These are phyloP conservation scores for Cossypha niveicapilla DNA, from an alignment of 2,797 vertebrate species.

Conservation along the genomic window DNA sequence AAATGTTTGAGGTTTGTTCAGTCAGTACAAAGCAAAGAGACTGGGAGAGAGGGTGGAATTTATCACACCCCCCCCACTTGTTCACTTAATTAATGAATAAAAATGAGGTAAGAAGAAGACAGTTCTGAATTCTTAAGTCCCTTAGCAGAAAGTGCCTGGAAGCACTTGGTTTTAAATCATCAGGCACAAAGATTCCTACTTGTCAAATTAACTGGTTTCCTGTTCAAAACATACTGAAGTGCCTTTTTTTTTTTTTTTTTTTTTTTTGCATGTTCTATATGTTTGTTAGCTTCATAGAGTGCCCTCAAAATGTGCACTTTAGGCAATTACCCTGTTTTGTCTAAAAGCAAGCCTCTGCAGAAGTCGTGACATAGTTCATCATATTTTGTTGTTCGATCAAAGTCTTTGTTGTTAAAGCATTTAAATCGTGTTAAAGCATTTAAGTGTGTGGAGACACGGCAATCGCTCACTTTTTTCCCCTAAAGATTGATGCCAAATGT, in stretches of 20 bases:
- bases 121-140: not conserved
- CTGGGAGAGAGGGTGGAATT: not conserved
- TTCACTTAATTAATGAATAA: not conserved
- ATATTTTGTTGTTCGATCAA: not conserved
- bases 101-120: not conserved
- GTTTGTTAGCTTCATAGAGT: not conserved
- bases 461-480: not conserved
- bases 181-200: not conserved
- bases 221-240: not conserved
- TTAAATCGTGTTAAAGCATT: not conserved
- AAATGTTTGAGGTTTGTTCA: not conserved
- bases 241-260: not conserved
- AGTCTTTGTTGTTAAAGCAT: not conserved
- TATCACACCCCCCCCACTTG: accelerated
- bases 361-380: not conserved
- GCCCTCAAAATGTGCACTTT: not conserved
- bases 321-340: not conserved
- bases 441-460: not conserved
- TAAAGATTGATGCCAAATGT: not conserved
- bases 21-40: not conserved
- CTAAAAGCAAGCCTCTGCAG: not conserved
- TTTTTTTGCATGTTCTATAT: not conserved
- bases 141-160: not conserved
- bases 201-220: not conserved
- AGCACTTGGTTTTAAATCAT: not conserved